phyloP scores from a whole-genome alignment of 2,797 vertebrate genomes.

The Coregonus sp. region DNA sequence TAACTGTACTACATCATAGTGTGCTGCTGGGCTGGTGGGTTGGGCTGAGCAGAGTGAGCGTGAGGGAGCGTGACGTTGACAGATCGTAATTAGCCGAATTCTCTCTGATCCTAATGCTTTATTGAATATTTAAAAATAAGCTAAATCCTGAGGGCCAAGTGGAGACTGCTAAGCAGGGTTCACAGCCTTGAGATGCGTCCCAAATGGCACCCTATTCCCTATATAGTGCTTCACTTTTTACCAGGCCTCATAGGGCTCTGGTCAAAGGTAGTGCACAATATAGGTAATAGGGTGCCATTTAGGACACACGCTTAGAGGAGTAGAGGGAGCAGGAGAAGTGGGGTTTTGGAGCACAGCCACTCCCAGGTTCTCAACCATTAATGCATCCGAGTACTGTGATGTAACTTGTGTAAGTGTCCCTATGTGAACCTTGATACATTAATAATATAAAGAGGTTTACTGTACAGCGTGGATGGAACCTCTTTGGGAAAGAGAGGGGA shows the following conservation, averaged over 20 bases:
- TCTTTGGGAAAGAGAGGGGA: slow-evolving; percentile 44
- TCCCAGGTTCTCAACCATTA: slow-evolving; percentile 43
- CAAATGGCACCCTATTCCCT: neutral
- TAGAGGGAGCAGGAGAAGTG: neutral
- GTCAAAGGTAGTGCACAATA: neutral
- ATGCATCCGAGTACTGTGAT: slow-evolving; percentile 46
- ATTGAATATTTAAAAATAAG: slow-evolving; percentile 66
- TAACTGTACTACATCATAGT: neutral
- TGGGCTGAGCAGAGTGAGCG: neutral
- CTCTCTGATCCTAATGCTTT: slow-evolving; percentile 64
- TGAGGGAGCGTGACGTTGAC: neutral
- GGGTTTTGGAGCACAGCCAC: neutral
- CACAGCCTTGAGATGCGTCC: slow-evolving; percentile 1
- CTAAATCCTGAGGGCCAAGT: slow-evolving; percentile 55
- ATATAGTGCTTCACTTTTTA: neutral
- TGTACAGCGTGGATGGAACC: slow-evolving; percentile 62
- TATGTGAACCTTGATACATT: slow-evolving; percentile 60
- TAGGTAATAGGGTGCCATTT: neutral
- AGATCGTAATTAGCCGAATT: slow-evolving; percentile 58
- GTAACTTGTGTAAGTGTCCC: slow-evolving; percentile 42
- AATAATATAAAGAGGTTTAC: slow-evolving; percentile 65
- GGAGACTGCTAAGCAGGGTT: slow-evolving; percentile 53
- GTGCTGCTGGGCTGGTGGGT: neutral
- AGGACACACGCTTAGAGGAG: slow-evolving; percentile 20
- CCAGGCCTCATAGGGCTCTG: neutral